Conservation (phyloP, 2,888 invertebrate species). For the Nemapogon koenigi region DNA sequence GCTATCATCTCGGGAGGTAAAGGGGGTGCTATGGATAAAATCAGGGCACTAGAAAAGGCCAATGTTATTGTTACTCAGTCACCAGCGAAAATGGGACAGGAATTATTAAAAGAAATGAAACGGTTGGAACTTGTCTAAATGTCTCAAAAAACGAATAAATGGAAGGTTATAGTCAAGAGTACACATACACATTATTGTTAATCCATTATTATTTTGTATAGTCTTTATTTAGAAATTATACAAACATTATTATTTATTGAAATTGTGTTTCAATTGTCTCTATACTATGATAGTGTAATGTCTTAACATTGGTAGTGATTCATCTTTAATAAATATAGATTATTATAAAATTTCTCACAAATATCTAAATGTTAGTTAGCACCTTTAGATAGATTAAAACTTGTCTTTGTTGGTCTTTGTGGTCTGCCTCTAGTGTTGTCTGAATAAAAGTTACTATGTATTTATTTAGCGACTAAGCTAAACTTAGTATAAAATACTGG, state of each 20-base stretch:
- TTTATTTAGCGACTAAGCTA: slow-evolving; percentile 2
- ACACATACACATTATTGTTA: slow-evolving; percentile 4
- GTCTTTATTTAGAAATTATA: slow-evolving; percentile 5
- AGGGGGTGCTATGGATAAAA: slow-evolving; percentile 98
- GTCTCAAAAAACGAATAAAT: slow-evolving; percentile 5
- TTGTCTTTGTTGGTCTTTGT: too few relatives aligned
- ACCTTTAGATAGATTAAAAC: too few relatives aligned
- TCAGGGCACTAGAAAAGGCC: slow-evolving; percentile 90
- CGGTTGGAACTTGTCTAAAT: slow-evolving; percentile 70
- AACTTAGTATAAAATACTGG: background rate
- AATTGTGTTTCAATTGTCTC: slow-evolving; percentile 2
- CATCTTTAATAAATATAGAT: too few relatives aligned
- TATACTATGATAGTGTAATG: too few relatives aligned
- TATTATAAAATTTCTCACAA: too few relatives aligned
- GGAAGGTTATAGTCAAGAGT: slow-evolving; percentile 5
- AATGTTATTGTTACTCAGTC: slow-evolving; percentile 95
- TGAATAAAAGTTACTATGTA: background rate
- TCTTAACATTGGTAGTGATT: too few relatives aligned
- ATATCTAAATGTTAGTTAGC: too few relatives aligned
- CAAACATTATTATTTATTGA: slow-evolving; percentile 4
- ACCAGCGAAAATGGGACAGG: slow-evolving; percentile 94
- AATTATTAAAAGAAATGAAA: slow-evolving; percentile 89
- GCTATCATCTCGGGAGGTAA: slow-evolving; percentile 99
- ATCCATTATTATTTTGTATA: slow-evolving; percentile 3
- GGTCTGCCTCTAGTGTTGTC: too few relatives aligned